Percentiles rank a stretch among this genome's conserved stretches.
These are phyloP conservation scores for Papilio dardanus DNA, from an alignment of 1,140 invertebrate species.

Conservation along the genomic window DNA sequence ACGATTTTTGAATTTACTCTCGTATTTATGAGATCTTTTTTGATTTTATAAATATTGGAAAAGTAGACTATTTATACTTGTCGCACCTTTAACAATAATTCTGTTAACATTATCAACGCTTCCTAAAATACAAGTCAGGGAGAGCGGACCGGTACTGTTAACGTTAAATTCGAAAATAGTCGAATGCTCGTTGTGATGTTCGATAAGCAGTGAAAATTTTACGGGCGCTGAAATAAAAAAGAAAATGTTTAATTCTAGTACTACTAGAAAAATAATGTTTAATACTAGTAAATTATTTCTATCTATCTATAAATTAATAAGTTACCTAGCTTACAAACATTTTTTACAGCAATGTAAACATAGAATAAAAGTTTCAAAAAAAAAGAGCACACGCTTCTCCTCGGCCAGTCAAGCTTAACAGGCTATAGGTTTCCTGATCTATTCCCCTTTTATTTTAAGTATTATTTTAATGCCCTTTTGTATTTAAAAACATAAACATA, in stretches of 20 bases:
- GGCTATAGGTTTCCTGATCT: no score
- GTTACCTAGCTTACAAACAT: no score
- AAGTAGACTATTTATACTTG: constrained; percentile 1
- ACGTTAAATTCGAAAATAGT: constrained; percentile 2
- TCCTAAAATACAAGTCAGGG: background rate
- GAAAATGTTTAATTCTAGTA: background rate
- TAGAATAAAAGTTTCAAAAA: no score
- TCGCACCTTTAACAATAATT: constrained; percentile 5
- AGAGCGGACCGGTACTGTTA: background rate
- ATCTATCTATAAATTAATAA: no score
- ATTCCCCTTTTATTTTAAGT: background rate
- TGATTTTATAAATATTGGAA: constrained; percentile 1
- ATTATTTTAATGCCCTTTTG: no score
- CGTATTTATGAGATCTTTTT: background rate
- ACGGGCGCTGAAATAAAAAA: constrained; percentile 13
- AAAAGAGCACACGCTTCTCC: no score
- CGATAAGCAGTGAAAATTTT: background rate
- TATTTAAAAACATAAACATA: background rate
- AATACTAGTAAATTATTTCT: no score
- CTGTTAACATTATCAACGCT: background rate
- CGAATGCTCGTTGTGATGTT: background rate
- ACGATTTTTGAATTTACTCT: background rate
- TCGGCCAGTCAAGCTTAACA: no score
- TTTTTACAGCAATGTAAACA: no score
- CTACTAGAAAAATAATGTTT: background rate